Base-by-base conservation (phyloP, 2,797 vertebrate genomes). In the Acipenser ruthenus region DNA sequence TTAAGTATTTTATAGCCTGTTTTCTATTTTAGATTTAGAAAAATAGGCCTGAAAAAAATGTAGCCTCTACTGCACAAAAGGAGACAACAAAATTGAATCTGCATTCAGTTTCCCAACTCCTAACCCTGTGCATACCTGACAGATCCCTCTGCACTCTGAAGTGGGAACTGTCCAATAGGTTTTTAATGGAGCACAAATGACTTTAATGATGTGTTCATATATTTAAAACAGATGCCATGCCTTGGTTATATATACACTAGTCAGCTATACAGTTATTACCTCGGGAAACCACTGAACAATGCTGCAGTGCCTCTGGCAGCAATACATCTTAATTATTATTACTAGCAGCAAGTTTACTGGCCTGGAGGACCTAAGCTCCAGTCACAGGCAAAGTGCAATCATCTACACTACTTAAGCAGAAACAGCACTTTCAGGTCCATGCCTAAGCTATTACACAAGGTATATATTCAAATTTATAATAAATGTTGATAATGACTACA, bases 121-220 rank as follows among this genome's bases (percentile, higher is more conserved):
- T 37, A 37, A n/a, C 12, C 12, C 2, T 11, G 55, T 11, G 55
- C 15, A 13, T 58, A 58, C 55, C 12, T 58, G 55, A 58, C 55
- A 58, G 15, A 11, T n/a, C 10, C 7, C 12, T n/a, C 2, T n/a
- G 12, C 55, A 58, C 10, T 58, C 11, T 58, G 8, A 58, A n/a
- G 55, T 13, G 55, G 55, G 37, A 37, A 37, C 37, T 37, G 0
- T 58, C 15, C 12, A 58, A 71, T 71, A 74, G n/a, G 1, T 73
- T 72, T 62, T 71, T 74, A 71, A 74, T 75, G 72, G 71, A 51
- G 15, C 3, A 12, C 68, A 68, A 77, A 53, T 13, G 12, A 11
- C 1, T 58, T 65, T 58, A 58, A 56, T 65, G 53, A 49, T n/a
- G 55, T 58, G 55, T 58, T 56, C 64, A n/a, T 10, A 56, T 48